These are phyloP conservation scores for Lutjanus erythropterus DNA, from an alignment of 2,113 vertebrate genomes.

Conservation along the genomic window DNA sequence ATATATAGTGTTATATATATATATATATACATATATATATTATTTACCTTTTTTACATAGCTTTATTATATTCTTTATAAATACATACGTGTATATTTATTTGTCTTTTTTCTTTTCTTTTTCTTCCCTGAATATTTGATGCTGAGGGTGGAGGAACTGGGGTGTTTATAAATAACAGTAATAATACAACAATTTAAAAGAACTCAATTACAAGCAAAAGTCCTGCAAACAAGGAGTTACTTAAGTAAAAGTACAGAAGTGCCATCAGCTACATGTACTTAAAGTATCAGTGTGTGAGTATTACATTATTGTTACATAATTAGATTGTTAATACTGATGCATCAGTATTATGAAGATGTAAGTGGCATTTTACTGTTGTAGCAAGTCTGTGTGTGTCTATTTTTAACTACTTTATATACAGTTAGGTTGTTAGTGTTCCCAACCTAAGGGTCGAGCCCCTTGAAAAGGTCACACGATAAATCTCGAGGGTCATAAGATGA, in stretches of 20 bases:
- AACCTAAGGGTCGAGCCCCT: too few species aligned
- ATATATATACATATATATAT: too few species aligned
- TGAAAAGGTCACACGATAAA: background rate
- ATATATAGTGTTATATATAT: too few species aligned
- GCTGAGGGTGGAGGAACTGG: too few species aligned
- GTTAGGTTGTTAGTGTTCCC: background rate
- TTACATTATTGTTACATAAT: background rate
- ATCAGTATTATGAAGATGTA: background rate
- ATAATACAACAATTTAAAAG: background rate
- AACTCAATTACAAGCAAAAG: background rate
- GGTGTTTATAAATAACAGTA: background rate
- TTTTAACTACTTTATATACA: background rate
- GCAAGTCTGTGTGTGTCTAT: background rate
- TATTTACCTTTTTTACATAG: too few species aligned
- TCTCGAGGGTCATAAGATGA: background rate
- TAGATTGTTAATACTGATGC: background rate
- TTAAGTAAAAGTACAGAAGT: background rate
- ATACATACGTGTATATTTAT: too few species aligned
- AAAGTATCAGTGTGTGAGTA: background rate
- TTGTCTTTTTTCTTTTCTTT: too few species aligned
- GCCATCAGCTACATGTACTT: background rate
- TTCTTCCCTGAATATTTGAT: too few species aligned
- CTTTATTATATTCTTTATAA: too few species aligned
- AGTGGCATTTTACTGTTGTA: background rate
- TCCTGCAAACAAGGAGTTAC: background rate